Evolutionary conservation across 1,140 invertebrate genomes (phyloP), one percentile per base, ranked within the genome.

Genomic region (Atta cephalotes): DNA sequence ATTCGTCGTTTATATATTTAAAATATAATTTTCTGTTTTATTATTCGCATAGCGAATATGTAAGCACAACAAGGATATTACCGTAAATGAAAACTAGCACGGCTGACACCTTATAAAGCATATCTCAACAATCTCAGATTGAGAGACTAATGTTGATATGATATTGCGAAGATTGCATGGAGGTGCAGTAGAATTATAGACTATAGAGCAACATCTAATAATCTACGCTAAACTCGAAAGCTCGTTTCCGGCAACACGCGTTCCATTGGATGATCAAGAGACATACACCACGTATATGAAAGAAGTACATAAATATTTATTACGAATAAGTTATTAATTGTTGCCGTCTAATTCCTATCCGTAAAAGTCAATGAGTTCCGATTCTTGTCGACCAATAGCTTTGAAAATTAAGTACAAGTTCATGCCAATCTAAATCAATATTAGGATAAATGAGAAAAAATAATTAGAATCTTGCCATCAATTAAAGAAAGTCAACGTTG

Each of bases 261-360:
- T 84, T 76, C 80, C 80, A 62, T 18, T 21, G 25, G 39, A 10
- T 82, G 25, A 28, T 58, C 80, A 82, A 60, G 79, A 82, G 79
- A 82, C 25, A 0, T 25, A 25, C 25, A 25, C 68, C 39, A 84
- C 70, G 25, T 84, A 68, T 35, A 39, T 2, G 35, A 51, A 51
- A 56, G 39, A 74, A 82, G 25, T 56, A 12, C 56, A 84, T 84
- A 74, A 84, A 84, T 84, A 84, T 84, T 84, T 84, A 74, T 74
- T 62, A 25, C 70, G 80, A 49, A 62, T 62, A 62, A 62, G 70
- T 84, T 84, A 84, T 84, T 84, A 84, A 84, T 84, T 76, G 56
- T 28, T 1, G 28, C 56, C 56, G 56, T 0, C n/a, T 10, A 25
- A 72, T 62, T 62, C 25, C 31, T 18, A 51, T 25, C 16, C 53